Evolutionary conservation across 2,113 vertebrate species (phyloP), one percentile per base, ranked within the genome.

Genomic region (Vulpes ferrilata): DNA sequence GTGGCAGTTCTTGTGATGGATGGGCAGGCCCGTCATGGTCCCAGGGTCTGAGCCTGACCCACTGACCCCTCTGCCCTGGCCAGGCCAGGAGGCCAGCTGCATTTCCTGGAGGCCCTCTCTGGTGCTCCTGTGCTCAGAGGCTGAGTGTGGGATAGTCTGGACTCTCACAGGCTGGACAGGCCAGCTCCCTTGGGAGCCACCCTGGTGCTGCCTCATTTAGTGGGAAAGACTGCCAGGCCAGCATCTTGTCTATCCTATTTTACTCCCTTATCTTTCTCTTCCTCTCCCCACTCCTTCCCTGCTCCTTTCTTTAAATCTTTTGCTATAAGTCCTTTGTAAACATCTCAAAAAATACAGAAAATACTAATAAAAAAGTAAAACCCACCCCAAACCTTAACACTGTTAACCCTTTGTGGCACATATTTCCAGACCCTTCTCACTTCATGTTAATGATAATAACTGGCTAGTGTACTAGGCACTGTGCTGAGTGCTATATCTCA

Each of bases 1-100:
- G 6, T 88, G 88, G 96, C 85, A 57, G 78, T 62, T 48, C 89
- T 86, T 6, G 22, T 94, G 91, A 97, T 90, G 25, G 82, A 97
- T 93, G 73, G 55, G 65, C 32, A 55, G 35, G 64, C 64, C 57
- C 2, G 23, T 11, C 0, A 0, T 12, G 11, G 71, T 55, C 71
- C 35, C 35, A 55, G 82, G 38, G 19, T 67, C 81, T 89, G 92
- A 32, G 48, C 11, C 92, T 93, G 81, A 60, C 81, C 64, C 7
- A 23, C 76, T 85, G 95, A 82, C 71, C 81, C 38, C 81, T 90
- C 51, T 57, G 55, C 81, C 53, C 11, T 25, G 38, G 23, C 23
- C 38, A 32, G 69, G 51, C 51, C 55, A 38, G 93, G 67, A 43
- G 59, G 57, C 83, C 64, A 30, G 60, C 30, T 79, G 1, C 59